Percentiles rank a stretch among this genome's conserved stretches.
Conservation (phyloP, 1,140 invertebrate genomes). For the Sipha flava region DNA sequence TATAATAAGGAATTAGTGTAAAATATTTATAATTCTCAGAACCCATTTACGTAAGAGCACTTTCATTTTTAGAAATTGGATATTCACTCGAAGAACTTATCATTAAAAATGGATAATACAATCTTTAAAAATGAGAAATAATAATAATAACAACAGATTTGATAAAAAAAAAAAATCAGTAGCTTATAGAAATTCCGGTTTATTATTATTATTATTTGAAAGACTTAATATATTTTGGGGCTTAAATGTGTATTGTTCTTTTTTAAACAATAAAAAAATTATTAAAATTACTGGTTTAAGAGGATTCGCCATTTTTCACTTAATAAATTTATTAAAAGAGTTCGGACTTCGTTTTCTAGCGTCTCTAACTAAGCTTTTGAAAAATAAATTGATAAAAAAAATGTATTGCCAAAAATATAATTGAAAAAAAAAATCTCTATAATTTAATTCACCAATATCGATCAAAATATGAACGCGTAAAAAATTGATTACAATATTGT, state of each 20-base stretch:
- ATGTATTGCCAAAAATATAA: no score
- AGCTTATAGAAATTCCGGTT: no score
- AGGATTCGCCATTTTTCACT: neutral
- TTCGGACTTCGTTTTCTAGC: no score
- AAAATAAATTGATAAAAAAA: no score
- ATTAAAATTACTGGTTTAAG: neutral
- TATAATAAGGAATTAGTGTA: neutral
- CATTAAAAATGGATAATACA: no score
- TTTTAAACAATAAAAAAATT: neutral
- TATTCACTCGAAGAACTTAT: neutral
- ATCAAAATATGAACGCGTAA: no score
- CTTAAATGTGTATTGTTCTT: neutral
- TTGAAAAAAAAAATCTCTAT: no score
- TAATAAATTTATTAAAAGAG: no score
- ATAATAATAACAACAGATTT: neutral
- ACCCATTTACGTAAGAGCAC: neutral
- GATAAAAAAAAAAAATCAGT: neutral
- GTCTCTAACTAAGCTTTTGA: no score
- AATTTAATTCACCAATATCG: no score
- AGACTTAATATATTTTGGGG: neutral
- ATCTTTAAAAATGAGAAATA: neutral
- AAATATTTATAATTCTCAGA: neutral
- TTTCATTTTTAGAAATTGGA: neutral
- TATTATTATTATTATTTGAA: neutral
- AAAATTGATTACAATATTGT: no score